Conservation (phyloP, 2,113 vertebrate species). For the Tiliqua scincoides region DNA sequence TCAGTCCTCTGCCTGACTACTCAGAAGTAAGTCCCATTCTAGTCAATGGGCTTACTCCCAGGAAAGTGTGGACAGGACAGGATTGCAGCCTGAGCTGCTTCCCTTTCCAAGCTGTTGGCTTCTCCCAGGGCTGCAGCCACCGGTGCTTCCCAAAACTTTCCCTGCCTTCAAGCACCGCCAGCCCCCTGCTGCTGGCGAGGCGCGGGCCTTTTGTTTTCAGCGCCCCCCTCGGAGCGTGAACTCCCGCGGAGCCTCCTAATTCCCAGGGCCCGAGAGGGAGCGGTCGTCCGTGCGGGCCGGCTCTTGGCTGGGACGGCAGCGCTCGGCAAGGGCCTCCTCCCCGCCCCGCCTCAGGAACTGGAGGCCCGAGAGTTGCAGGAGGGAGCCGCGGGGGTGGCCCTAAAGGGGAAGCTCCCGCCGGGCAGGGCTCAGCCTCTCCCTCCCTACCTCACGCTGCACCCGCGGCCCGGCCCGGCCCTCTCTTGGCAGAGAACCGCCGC, state of each 20-base stretch:
- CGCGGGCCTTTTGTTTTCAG: conserved; percentile 24
- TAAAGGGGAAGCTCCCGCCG: not conserved
- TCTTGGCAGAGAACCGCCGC: conserved; percentile 4
- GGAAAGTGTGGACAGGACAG: too few relatives aligned
- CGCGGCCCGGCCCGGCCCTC: not conserved
- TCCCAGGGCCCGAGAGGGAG: not conserved
- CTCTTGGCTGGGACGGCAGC: not conserved
- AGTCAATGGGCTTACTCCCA: too few relatives aligned
- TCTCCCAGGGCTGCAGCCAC: not conserved
- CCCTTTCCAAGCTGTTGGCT: not conserved
- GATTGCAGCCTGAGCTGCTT: not conserved
- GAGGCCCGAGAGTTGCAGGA: not conserved
- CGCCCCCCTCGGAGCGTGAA: conserved; percentile 3
- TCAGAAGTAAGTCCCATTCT: too few relatives aligned
- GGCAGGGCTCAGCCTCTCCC: too few relatives aligned
- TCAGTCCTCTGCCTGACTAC: too few relatives aligned
- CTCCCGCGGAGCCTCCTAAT: not conserved
- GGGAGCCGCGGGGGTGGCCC: not conserved
- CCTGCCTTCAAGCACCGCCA: not conserved
- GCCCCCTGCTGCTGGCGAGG: conserved; percentile 1
- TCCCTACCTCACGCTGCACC: not conserved
- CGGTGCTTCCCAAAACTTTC: not conserved
- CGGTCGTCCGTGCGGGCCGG: not conserved
- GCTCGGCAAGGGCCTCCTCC: too few relatives aligned
- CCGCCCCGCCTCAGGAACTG: too few relatives aligned